A percentile compares a stretch with the other conserved stretches of the same genome.
Evolutionary conservation across 2,113 vertebrate genomes (phyloP).

Genomic region (Rostratula benghalensis): DNA sequence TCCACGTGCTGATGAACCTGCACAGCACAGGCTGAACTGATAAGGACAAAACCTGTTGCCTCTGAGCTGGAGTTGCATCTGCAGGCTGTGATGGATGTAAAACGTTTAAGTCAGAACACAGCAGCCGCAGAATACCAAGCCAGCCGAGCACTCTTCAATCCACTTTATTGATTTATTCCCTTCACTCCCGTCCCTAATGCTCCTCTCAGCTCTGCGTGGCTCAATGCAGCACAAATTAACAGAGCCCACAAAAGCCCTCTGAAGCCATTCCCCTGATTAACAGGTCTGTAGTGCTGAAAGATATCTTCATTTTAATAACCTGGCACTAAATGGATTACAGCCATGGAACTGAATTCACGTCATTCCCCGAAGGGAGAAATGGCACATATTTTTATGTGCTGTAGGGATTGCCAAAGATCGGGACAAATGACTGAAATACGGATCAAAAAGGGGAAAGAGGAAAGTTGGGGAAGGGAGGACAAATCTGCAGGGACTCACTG

Average conservation of each 20-base stretch:
- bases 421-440: background rate
- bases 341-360: background rate
- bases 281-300: constrained; percentile 50
- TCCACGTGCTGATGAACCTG: background rate
- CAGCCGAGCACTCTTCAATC: constrained; percentile 36
- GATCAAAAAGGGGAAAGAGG: background rate
- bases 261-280: constrained; percentile 67
- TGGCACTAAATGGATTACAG: constrained; percentile 56
- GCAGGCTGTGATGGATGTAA: constrained; percentile 38
- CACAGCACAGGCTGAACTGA: background rate
- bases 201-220: constrained; percentile 27
- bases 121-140: constrained; percentile 7
- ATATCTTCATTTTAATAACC: constrained; percentile 67
- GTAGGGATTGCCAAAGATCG: background rate
- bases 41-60: constrained; percentile 37
- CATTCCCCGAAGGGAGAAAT: constrained; percentile 33
- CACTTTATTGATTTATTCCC: constrained; percentile 55
- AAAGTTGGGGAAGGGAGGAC: background rate
- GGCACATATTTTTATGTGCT: background rate
- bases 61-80: constrained; percentile 1
- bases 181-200: constrained; percentile 20
- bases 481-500: background rate
- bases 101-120: constrained; percentile 24
- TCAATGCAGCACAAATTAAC: constrained; percentile 60
- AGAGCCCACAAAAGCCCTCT: constrained; percentile 49